phyloP scores from a whole-genome alignment of 2,113 vertebrate species.

The Odobenus rosmarus region DNA sequence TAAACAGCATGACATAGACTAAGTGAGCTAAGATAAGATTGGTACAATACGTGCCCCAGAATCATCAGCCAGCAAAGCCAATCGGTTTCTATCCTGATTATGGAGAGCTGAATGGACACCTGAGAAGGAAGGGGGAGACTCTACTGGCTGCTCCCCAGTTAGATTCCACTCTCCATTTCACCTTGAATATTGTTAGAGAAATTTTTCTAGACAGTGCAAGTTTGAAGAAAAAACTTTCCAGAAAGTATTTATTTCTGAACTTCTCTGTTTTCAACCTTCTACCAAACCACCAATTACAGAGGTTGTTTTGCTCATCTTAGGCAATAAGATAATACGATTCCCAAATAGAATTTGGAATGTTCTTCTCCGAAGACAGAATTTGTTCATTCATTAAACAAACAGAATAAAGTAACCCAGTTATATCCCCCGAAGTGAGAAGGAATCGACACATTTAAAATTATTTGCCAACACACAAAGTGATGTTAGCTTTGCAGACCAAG shows the following conservation, averaged over 20 bases:
- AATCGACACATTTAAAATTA: slow-evolving; percentile 35
- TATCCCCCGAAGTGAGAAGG: slow-evolving; percentile 62
- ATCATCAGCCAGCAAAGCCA: slow-evolving; percentile 37
- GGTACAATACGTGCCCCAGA: slow-evolving; percentile 29
- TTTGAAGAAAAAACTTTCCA: not conserved
- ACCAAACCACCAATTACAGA: not conserved
- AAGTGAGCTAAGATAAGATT: slow-evolving; percentile 54
- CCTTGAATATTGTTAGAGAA: not conserved
- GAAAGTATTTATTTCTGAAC: slow-evolving; percentile 4
- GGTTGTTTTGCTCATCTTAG: slow-evolving; percentile 25
- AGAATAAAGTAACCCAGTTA: slow-evolving; percentile 45
- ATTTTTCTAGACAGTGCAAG: slow-evolving; percentile 29
- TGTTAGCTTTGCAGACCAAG: slow-evolving; percentile 70
- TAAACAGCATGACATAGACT: slow-evolving; percentile 70
- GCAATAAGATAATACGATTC: slow-evolving; percentile 43
- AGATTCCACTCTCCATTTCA: not conserved
- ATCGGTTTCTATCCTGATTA: slow-evolving; percentile 36
- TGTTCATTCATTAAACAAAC: slow-evolving; percentile 57
- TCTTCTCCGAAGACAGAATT: slow-evolving; percentile 53
- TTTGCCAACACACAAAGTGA: slow-evolving; percentile 51
- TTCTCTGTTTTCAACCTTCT: slow-evolving; percentile 25
- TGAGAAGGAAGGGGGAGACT: not conserved
- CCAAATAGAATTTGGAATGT: not conserved
- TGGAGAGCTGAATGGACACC: not conserved
- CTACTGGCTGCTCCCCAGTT: not conserved